Evolutionary conservation across 2,113 vertebrate genomes (phyloP).

Genomic region (Baryphthengus martii): DNA sequence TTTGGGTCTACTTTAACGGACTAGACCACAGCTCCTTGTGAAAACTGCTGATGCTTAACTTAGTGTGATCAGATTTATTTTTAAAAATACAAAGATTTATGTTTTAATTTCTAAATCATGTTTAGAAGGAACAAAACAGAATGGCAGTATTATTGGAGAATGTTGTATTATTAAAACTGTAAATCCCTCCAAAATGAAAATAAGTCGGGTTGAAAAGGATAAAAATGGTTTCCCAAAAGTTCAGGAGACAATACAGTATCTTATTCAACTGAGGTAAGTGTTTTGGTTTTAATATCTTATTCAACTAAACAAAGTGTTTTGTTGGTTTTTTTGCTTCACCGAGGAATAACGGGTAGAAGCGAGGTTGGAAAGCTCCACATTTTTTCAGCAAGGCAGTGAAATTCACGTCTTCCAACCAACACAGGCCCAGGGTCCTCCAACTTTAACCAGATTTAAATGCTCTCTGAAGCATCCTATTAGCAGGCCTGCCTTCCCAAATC

Average conservation of each 20-base stretch:
- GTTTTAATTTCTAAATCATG: slow-evolving; percentile 68
- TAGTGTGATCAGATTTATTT: slow-evolving; percentile 47
- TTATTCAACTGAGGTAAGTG: background rate
- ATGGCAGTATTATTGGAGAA: slow-evolving; percentile 18
- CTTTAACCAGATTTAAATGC: background rate
- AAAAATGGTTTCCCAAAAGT: background rate
- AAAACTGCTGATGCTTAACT: slow-evolving; percentile 39
- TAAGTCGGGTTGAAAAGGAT: background rate
- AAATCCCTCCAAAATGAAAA: slow-evolving; percentile 50
- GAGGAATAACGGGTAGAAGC: accelerated
- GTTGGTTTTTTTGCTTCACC: background rate
- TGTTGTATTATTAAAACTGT: slow-evolving; percentile 70
- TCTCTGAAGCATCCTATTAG: background rate
- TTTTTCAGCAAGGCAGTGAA: background rate
- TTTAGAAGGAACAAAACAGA: slow-evolving; percentile 54
- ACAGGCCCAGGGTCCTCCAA: background rate
- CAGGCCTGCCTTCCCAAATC: background rate
- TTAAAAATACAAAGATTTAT: slow-evolving; percentile 58
- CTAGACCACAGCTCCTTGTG: background rate
- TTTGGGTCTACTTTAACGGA: background rate
- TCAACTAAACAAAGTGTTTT: background rate
- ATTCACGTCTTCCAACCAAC: background rate
- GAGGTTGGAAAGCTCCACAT: background rate
- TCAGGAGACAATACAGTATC: background rate
- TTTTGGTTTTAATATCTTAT: background rate